These are phyloP conservation scores for Phenacoccus solenopsis DNA, from an alignment of 1,140 invertebrate species.

Conservation along the genomic window DNA sequence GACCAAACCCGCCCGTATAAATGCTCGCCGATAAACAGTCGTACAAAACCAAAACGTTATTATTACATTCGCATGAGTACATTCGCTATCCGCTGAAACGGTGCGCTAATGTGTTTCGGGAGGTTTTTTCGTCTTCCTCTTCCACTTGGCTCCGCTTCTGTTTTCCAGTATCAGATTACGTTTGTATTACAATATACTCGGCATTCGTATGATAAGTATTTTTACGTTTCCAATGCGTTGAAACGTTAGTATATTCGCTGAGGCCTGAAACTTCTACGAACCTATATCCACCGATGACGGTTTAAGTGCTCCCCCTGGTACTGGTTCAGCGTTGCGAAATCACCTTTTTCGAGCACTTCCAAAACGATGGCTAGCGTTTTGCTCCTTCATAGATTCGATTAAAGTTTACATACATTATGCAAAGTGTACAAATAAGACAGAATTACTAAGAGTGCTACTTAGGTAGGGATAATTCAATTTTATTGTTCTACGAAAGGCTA, in stretches of 20 bases:
- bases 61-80: conserved; percentile 15
- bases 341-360: no score
- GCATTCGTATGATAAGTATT: neutral
- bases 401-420: no score
- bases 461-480: no score
- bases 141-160: neutral
- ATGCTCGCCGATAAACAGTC: conserved; percentile 4
- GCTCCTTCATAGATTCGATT: no score
- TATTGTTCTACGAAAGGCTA: no score
- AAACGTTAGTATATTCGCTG: neutral
- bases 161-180: conserved; percentile 9
- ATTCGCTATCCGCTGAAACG: neutral
- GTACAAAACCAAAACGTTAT: conserved; percentile 17
- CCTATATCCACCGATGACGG: no score
- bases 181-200: neutral
- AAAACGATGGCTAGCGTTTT: no score
- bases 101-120: neutral
- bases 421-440: no score
- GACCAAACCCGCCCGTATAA: conserved; percentile 10
- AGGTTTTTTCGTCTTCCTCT: neutral
- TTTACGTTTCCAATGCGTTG: neutral
- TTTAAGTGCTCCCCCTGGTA: no score
- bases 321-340: neutral
- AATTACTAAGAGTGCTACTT: no score
- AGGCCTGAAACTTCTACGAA: neutral